phyloP scores from a whole-genome alignment of 2,797 vertebrate species.

The Typhlichthys eigenmanni region DNA sequence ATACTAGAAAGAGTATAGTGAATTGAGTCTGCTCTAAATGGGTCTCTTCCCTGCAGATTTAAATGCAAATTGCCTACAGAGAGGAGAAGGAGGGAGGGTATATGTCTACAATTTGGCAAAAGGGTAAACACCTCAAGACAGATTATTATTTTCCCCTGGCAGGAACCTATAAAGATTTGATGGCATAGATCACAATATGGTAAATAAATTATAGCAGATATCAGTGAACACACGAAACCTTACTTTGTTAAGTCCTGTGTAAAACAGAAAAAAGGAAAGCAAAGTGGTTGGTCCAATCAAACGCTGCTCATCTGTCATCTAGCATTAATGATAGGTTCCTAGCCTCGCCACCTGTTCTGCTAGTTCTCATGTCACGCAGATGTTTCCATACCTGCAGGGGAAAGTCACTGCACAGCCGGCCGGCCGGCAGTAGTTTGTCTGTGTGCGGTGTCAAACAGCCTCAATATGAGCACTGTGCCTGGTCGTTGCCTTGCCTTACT shows the following conservation, averaged over 20 bases:
- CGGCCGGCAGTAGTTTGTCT: constrained; percentile 19
- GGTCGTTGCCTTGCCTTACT: not conserved
- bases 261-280: not conserved
- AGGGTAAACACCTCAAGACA: not conserved
- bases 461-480: not conserved
- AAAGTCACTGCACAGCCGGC: constrained; percentile 20
- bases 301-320: constrained; percentile 50
- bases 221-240: constrained; percentile 3
- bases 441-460: constrained; percentile 18
- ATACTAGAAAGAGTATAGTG: constrained; percentile 3
- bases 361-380: constrained; percentile 45
- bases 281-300: constrained; percentile 20
- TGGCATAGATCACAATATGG: no score
- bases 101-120: no score
- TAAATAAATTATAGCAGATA: not conserved
- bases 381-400: constrained; percentile 51
- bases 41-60: constrained; percentile 49
- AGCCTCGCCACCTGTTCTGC: constrained; percentile 53
- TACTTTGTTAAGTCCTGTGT: constrained; percentile 1
- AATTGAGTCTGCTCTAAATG: constrained; percentile 28
- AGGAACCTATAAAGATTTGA: no score
- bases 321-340: constrained; percentile 58
- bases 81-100: constrained; percentile 14
- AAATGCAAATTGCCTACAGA: constrained; percentile 26
- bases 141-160: not conserved